Conservation (phyloP, 2,888 invertebrate genomes). For the Parnassius mnemosyne region DNA sequence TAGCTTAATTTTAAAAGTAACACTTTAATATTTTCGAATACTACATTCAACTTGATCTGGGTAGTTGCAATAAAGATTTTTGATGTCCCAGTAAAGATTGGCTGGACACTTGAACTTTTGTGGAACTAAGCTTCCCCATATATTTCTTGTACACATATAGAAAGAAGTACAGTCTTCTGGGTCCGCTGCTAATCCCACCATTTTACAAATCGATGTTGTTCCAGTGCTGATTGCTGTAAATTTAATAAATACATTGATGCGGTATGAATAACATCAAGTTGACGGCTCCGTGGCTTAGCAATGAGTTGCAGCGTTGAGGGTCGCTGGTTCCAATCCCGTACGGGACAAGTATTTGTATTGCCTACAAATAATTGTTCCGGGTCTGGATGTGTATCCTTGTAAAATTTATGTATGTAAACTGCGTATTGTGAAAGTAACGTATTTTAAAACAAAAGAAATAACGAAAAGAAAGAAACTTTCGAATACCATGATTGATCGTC, state of each 20-base stretch:
- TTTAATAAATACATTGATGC: not conserved
- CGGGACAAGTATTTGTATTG: no score
- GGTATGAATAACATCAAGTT: not conserved
- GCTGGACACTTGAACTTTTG: constrained; percentile 51
- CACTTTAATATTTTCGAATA: not conserved
- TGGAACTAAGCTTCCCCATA: constrained; percentile 36
- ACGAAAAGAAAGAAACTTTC: no score
- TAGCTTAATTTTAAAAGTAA: no score
- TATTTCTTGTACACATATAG: constrained; percentile 54
- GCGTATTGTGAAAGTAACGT: no score
- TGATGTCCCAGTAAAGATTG: constrained; percentile 56
- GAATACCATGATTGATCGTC: no score
- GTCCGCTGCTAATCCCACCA: constrained; percentile 63
- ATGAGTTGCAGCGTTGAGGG: no score
- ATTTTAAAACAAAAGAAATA: no score
- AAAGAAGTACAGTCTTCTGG: constrained; percentile 60
- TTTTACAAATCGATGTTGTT: constrained; percentile 44
- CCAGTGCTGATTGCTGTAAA: constrained; percentile 13
- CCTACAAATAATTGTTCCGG: no score
- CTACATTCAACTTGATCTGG: constrained; percentile 37
- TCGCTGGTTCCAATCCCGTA: no score
- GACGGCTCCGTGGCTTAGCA: no score
- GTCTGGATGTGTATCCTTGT: no score
- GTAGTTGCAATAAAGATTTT: constrained; percentile 58
- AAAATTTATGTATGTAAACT: no score